Evolutionary conservation across 35 echinoderm and acorn worm species (phyloP), one percentile per base, ranked within the genome.

Genomic region (Acanthaster planci): DNA sequence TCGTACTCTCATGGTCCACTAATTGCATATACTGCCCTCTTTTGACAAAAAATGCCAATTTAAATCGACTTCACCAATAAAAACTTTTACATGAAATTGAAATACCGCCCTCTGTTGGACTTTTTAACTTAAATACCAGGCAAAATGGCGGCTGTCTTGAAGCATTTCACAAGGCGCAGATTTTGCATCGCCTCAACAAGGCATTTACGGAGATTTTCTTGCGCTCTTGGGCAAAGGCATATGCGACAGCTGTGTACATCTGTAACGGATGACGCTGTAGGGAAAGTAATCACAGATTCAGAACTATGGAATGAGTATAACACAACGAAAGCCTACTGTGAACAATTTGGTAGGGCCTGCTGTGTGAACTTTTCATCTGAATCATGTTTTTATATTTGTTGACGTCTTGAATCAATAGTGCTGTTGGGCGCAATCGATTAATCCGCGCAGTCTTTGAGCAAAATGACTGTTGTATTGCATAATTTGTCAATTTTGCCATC

Each of bases 271-370:
- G 21, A 31, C 23, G 19, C 16, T 72, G 64, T 34, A 2, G 2
- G 1, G 42, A 47, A 47, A 30, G 21, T 34, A 14, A 30, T 72
- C 34, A 72, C 64, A 31, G 64, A 72, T 35, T 72, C 64, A 31
- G 29, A 31, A 12, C 30, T 72, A 26, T 72, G 64, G 64, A 26
- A 72, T 29, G 64, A 72, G 34, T 72, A 72, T 26, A 72, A 72
- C 64, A 72, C 64, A 10, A 31, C 64, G 64, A 72, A 72, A 72
- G 8, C 64, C 30, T 72, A 72, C 34, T 72, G 64, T 34, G 64
- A 72, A 72, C 64, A 72, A 34, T 72, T 72, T 72, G 64, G 64
- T 72, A 72, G n/a, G n/a, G n/a, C n/a, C n/a, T n/a, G n/a, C n/a
- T n/a, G n/a, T n/a, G n/a, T n/a, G n/a, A n/a, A n/a, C n/a, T n/a